Percentiles rank a stretch among this genome's conserved stretches.
Conservation (phyloP, 2,888 invertebrate genomes). For the Seladonia tumulorum region DNA sequence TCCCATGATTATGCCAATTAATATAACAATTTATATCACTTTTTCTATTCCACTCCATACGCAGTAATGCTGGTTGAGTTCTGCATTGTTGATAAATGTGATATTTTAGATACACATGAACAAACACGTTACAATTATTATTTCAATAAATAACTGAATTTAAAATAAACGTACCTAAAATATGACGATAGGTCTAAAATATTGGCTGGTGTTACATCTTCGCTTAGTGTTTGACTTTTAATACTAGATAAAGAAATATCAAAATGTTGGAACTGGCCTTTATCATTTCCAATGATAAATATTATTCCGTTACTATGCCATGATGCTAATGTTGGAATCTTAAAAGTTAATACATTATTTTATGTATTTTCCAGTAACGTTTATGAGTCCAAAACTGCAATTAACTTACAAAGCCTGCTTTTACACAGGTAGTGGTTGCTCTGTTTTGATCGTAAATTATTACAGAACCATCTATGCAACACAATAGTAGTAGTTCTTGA, state of each 20-base stretch:
- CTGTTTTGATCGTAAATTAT: conserved; percentile 91
- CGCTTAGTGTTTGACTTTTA: conserved; percentile 88
- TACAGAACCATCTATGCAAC: conserved; percentile 94
- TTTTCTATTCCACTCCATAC: conserved; percentile 87
- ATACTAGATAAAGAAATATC: conserved; percentile 90
- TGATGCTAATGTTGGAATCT: conserved; percentile 88
- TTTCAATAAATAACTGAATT: background rate
- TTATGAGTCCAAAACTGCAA: conserved; percentile 4
- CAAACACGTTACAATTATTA: background rate
- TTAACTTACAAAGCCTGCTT: conserved; percentile 91
- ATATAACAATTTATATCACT: conserved; percentile 83
- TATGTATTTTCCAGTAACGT: conserved; percentile 12
- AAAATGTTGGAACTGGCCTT: conserved; percentile 91
- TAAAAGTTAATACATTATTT: conserved; percentile 60
- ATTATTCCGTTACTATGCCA: conserved; percentile 91
- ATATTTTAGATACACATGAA: conserved; percentile 3
- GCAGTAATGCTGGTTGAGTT: conserved; percentile 86
- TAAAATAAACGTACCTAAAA: conserved; percentile 83
- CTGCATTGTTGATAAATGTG: conserved; percentile 70
- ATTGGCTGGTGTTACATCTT: conserved; percentile 87
- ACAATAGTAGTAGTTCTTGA: conserved; percentile 91
- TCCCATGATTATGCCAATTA: conserved; percentile 84
- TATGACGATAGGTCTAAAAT: conserved; percentile 88
- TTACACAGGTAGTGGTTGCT: conserved; percentile 90
- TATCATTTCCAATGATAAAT: conserved; percentile 89